Base-by-base conservation (phyloP, 1,140 invertebrate genomes). In the Drosophila kepulauana region DNA sequence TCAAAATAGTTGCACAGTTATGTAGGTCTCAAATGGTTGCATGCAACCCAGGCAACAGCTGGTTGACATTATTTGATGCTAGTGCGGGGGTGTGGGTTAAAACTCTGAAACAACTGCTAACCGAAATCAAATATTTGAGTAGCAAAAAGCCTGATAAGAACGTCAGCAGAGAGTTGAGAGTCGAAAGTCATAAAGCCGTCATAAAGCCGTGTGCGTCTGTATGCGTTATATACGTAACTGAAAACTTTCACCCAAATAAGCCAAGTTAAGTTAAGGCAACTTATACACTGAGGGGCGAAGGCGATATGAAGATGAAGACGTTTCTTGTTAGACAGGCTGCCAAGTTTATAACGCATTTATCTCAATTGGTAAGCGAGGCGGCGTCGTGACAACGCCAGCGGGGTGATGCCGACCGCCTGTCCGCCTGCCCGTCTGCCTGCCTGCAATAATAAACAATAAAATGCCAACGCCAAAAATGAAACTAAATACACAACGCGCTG, bases 331-430 rank as follows among this genome's bases (percentile, higher is more conserved):
- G 66, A 68, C 48, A 45, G 51, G 13, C 41, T 63, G 48, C 13
- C 51, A 64, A 78, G 73, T 75, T 89, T 88, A 88, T 81, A 82
- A 82, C 80, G 64, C 81, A 89, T 88, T 89, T 88, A 88, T 88
- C 84, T 89, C 84, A 72, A 89, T 89, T 80, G 78, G 63, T 52
- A 54, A 54, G 20, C 20, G 20, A 25, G 52, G 59, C 16, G 43
- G 30, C 51, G 57, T 59, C 66, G 63, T 71, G 62, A 28, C 51
- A 33, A 16, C n/a, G 20, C 5, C 30, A 16, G 16, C 56, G 20
- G 45, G 67, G 25, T 33, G 13, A n/a, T 11, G 52, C 57, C 30
- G 20, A 25, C 20, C 20, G 58, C 52, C 65, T 71, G 80, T 69
- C 70, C 20, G 20, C 52, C 65, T 71, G 80, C 73, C 70, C 20